Conservation (phyloP, 2,888 invertebrate genomes). For the Xanthorhoe designata region DNA sequence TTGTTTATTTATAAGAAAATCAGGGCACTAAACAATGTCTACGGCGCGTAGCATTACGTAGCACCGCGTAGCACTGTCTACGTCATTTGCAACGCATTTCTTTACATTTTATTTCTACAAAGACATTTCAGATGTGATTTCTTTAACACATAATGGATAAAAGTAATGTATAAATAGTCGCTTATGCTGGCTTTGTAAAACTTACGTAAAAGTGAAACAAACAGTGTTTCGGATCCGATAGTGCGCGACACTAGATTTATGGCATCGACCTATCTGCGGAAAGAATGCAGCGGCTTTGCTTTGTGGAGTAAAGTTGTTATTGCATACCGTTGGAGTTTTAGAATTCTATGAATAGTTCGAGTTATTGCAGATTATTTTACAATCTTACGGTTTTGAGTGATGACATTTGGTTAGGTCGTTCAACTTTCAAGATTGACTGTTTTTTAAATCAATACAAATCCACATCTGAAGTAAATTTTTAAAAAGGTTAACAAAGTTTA, state of each 20-base stretch:
- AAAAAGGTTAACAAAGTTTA: no score
- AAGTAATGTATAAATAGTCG: background rate
- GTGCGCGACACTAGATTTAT: conserved; percentile 33
- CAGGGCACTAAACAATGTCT: conserved; percentile 15
- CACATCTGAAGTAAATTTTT: background rate
- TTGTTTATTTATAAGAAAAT: background rate
- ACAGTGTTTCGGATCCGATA: conserved; percentile 26
- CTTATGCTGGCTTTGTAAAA: conserved; percentile 10
- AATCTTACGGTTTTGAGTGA: background rate
- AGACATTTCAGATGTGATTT: background rate
- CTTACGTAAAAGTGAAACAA: conserved; percentile 28
- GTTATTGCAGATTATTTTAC: conserved; percentile 2
- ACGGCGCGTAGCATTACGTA: conserved; percentile 31
- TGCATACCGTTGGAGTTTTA: conserved; percentile 10
- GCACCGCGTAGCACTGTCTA: conserved; percentile 35
- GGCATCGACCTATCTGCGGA: conserved; percentile 29
- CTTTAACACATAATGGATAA: background rate
- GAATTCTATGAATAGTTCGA: conserved; percentile 18
- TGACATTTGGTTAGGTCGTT: background rate
- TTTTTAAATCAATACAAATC: background rate
- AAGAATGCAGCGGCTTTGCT: conserved; percentile 27
- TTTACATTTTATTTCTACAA: background rate
- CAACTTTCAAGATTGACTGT: background rate
- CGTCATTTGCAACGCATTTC: conserved; percentile 1
- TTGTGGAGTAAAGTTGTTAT: conserved; percentile 17